phyloP scores from a whole-genome alignment of 2,797 vertebrate genomes.

The Pterois miles region DNA sequence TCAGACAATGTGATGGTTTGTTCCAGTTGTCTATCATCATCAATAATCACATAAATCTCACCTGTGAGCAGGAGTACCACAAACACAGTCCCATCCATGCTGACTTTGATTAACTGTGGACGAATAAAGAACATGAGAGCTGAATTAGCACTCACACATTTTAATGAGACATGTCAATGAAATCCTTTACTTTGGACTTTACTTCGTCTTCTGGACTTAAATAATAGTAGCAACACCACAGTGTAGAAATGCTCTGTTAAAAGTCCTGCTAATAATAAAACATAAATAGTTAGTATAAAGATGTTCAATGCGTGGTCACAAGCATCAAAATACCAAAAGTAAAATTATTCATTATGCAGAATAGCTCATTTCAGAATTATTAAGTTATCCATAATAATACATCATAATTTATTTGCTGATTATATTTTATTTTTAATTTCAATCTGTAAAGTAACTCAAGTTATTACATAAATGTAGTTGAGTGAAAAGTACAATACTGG shows the following conservation, averaged over 20 bases:
- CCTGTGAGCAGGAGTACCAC: conserved; percentile 29
- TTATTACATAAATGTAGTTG: not conserved
- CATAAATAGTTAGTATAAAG: too few species aligned
- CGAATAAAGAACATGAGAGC: not conserved
- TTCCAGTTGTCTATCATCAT: not conserved
- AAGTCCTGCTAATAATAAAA: too few species aligned
- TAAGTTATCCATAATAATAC: too few species aligned
- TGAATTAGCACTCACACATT: not conserved
- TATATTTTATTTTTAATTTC: not conserved
- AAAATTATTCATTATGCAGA: too few species aligned
- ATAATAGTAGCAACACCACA: too few species aligned
- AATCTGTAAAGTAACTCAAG: not conserved
- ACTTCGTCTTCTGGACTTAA: too few species aligned
- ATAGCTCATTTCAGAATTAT: not conserved
- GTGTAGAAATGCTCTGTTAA: too few species aligned
- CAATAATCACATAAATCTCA: not conserved
- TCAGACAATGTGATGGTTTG: not conserved
- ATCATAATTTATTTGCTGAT: not conserved
- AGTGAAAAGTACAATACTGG: not conserved
- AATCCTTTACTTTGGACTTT: not conserved
- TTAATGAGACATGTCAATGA: not conserved
- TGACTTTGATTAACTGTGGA: not conserved
- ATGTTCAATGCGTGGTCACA: too few species aligned
- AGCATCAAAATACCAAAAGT: too few species aligned
- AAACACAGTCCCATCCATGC: not conserved